phyloP scores from a whole-genome alignment of 2,113 vertebrate genomes.

The Lepus timidus region DNA sequence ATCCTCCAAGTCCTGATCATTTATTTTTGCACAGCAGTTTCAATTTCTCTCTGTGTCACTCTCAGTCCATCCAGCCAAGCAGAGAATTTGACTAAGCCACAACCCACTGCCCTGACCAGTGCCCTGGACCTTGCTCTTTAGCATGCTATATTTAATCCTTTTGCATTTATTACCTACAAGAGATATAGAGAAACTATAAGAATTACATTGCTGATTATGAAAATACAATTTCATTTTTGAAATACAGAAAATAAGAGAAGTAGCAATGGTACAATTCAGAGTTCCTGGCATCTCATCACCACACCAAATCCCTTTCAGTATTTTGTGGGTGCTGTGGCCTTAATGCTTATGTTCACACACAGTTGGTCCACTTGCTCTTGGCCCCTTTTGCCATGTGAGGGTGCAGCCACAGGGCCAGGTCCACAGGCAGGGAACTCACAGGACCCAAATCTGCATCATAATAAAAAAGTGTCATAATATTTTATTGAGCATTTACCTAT shows the following conservation, averaged over 20 bases:
- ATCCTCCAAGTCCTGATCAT: too few relatives aligned
- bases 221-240: not conserved
- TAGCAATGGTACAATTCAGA: not conserved
- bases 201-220: not conserved
- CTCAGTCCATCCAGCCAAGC: not conserved
- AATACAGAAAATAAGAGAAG: not conserved
- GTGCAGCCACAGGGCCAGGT: not conserved
- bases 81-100: not conserved
- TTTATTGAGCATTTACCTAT: not conserved
- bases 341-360: not conserved
- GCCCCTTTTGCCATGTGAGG: not conserved
- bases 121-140: not conserved
- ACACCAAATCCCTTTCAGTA: too few relatives aligned
- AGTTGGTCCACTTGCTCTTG: too few relatives aligned
- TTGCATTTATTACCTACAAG: not conserved
- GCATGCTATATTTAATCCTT: not conserved
- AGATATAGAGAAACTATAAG: not conserved
- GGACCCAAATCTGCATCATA: too few relatives aligned
- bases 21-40: rapidly evolving
- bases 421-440: too few relatives aligned
- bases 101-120: not conserved
- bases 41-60: too few relatives aligned
- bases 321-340: not conserved
- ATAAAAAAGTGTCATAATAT: not conserved
- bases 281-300: rapidly evolving